phyloP scores from a whole-genome alignment of 2,797 vertebrate species.

The Betta splendens region DNA sequence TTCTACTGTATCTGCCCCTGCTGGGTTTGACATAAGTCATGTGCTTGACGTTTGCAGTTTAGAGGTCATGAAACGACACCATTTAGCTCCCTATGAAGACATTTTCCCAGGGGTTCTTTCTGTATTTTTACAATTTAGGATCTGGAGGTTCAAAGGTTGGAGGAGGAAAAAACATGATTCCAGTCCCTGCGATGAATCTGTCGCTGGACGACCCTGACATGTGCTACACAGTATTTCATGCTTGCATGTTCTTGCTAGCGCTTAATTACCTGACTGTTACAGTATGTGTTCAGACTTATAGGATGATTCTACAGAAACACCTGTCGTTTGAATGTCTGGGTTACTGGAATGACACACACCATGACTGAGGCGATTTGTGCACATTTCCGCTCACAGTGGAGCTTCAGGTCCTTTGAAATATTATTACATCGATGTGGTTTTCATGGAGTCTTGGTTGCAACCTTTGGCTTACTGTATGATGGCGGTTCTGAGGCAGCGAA shows the following conservation, averaged over 20 bases:
- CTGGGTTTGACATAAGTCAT: conserved; percentile 45
- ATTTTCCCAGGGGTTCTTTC: conserved; percentile 62
- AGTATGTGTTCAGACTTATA: conserved; percentile 20
- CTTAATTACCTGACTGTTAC: conserved; percentile 39
- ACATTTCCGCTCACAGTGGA: conserved; percentile 38
- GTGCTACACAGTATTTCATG: conserved; percentile 49
- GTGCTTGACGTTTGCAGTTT: conserved; percentile 37
- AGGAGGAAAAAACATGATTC: conserved; percentile 40
- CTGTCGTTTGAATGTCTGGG: conserved; percentile 59
- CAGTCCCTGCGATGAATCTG: conserved; percentile 22
- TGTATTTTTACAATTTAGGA: conserved; percentile 36
- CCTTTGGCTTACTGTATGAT: background rate
- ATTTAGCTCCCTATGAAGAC: conserved; percentile 48
- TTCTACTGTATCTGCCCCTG: conserved; percentile 27
- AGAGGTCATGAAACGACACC: conserved; percentile 51
- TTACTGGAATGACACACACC: conserved; percentile 61
- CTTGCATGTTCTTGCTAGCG: conserved; percentile 31
- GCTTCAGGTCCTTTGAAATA: conserved; percentile 18
- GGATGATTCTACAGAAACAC: conserved; percentile 49
- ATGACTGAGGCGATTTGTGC: conserved; percentile 53
- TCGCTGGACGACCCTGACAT: conserved; percentile 42
- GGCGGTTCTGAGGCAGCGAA: background rate
- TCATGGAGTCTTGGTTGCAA: background rate
- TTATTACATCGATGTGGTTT: too few species aligned
- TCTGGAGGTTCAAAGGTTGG: conserved; percentile 23